Base-by-base conservation (phyloP, 2,888 invertebrate species). In the Drosophila mercatorum region DNA sequence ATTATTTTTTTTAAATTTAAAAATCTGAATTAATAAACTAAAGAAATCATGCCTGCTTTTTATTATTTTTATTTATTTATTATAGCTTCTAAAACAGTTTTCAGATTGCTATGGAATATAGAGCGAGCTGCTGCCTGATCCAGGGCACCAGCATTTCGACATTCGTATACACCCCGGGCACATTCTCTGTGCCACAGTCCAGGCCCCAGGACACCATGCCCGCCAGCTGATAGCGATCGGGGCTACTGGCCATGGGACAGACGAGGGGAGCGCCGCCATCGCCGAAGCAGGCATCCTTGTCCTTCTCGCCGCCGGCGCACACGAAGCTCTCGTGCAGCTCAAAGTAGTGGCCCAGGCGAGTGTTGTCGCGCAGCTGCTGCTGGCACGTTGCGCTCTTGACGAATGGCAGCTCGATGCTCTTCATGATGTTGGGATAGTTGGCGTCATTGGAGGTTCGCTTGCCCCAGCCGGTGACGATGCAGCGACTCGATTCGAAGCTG, bases 141-240 rank as follows among this genome's bases (percentile, higher is more conserved):
- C 79, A 81, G 0, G 14, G n/a, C 0, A 26, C 44, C 12, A 95
- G 93, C 38, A 93, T 89, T 0, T 94, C 93, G 0, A 97, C 94
- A 90, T 95, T 95, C 0, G 95, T 95, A 90, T 97, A 97, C 0
- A 96, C 95, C 0, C 96, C 96, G 0, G 96, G 96, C 14, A 94
- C 94, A 38, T 94, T 93, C 57, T 94, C 92, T 1, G 90, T 90
- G 0, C 96, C 96, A 83, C 97, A 97, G 0, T 95, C 95, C 70
- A 96, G 95, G 26, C 97, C 97, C 96, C 96, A 97, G 0, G 96
- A 95, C 0, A 97, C 96, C 36, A 97, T 95, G 4, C 96, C 96
- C 8, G 83, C 85, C 56, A 91, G 91, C 51, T 81, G 81, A 66
- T 75, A 91, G 46, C 83, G 86, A 38, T 75, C 55, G 7, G 73